Base-by-base conservation (phyloP, 2,888 invertebrate species). In the Ophraella communa region DNA sequence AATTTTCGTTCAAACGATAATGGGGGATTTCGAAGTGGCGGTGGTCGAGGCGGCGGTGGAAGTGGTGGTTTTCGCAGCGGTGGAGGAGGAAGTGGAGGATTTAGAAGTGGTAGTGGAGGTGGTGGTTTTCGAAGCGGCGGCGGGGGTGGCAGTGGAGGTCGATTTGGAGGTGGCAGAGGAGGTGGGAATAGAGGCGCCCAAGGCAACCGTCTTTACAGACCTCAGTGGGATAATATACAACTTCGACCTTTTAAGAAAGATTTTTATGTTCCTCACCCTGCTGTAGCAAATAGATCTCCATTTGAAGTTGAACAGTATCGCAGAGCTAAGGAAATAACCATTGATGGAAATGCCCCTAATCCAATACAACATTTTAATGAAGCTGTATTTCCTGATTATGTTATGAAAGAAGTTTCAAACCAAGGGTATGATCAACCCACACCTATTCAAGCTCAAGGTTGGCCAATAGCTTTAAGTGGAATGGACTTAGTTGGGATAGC, bases 401-500 rank as follows among this genome's bases (percentile, higher is more conserved):
- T 91, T 45, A 86, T 90, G 84, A 87, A 89, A 76, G 90, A 89
- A 81, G 88, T 91, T 69, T 86, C 87, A 73, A 88, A 88, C 35
- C 93, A 94, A 80, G 94, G 62, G 17, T 69, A 67, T 64, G 77
- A 77, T 55, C 86, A 88, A 72, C 95, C 95, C 0, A 95, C 95
- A 23, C 88, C 93, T 1, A 95, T 95, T 77, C 95, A 95, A 82
- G 89, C 92, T 14, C 92, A 93, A 79, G 94, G 94, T 24, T 95
- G 94, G 94, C 94, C 95, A 0, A 91, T 95, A 73, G 91, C 93
- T 30, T 83, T 95, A 65, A 90, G 91, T 80, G 94, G 94, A 7
- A 81, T 88, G 73, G 93, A 95, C 79, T 88, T 95, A 88, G 94
- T 95, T 2, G 94, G 94, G 24, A 94, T 95, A 76, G 94, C 95